Conservation (phyloP, 1,140 invertebrate species). For the Aphis gossypii region DNA sequence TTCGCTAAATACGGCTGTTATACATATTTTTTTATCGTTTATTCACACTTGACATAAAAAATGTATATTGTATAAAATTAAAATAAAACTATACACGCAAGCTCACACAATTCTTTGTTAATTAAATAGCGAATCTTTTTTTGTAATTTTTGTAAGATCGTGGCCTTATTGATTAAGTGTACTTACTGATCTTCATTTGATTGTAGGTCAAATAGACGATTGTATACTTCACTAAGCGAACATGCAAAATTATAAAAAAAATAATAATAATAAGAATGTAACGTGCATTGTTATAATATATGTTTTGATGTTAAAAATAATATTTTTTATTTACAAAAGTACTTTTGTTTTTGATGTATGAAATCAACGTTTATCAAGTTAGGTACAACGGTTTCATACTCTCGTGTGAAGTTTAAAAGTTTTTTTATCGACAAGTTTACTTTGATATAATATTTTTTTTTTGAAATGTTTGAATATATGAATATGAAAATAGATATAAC, state of each 20-base stretch:
- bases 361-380: neutral
- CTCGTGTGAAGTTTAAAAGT: neutral
- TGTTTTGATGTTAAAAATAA: neutral
- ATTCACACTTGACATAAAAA: neutral
- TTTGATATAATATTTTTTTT: neutral
- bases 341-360: neutral
- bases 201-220: conserved; percentile 27
- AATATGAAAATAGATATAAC: too few relatives aligned
- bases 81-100: neutral
- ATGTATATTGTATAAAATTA: neutral
- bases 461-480: too few relatives aligned
- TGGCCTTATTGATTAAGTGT: neutral
- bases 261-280: neutral
- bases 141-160: neutral
- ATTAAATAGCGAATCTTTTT: conserved; percentile 15
- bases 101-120: too few relatives aligned
- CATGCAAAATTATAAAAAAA: conserved; percentile 35
- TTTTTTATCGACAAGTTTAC: neutral
- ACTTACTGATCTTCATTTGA: conserved; percentile 30
- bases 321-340: neutral
- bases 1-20: neutral
- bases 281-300: neutral
- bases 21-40: neutral
- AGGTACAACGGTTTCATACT: neutral
- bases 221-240: conserved; percentile 43